phyloP scores from a whole-genome alignment of 2,113 vertebrate genomes.

The Paradisaea rubra region DNA sequence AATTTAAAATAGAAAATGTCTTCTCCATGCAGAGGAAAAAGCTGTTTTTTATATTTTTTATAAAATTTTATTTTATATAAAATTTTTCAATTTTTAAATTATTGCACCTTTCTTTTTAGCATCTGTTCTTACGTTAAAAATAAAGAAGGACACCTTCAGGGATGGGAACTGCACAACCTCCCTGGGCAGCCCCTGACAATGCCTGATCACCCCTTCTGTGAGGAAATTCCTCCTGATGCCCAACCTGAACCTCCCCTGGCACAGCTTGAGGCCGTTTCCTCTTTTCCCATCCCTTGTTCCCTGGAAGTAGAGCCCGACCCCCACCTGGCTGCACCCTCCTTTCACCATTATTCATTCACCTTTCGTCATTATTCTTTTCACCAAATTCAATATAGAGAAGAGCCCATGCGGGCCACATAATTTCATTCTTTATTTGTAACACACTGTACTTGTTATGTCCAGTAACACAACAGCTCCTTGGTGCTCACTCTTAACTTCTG shows the following conservation, averaged over 20 bases:
- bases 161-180: background rate
- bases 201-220: background rate
- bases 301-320: background rate
- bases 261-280: fast-evolving
- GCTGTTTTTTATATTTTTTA: background rate
- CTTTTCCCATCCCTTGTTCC: background rate
- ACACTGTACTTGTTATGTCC: background rate
- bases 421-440: background rate
- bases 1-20: background rate
- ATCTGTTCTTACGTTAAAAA: background rate
- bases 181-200: background rate
- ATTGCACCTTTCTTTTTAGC: background rate
- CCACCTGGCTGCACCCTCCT: background rate
- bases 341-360: background rate
- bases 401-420: background rate
- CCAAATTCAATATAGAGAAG: background rate
- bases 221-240: background rate
- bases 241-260: background rate
- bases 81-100: background rate
- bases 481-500: background rate
- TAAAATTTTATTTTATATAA: too few species aligned
- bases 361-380: background rate
- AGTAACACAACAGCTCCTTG: background rate
- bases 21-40: background rate
- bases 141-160: background rate